Percentiles rank a stretch among this genome's conserved stretches.
These are phyloP conservation scores for Drosophila subpulchrella DNA, from an alignment of 1,140 invertebrate species.

Conservation along the genomic window DNA sequence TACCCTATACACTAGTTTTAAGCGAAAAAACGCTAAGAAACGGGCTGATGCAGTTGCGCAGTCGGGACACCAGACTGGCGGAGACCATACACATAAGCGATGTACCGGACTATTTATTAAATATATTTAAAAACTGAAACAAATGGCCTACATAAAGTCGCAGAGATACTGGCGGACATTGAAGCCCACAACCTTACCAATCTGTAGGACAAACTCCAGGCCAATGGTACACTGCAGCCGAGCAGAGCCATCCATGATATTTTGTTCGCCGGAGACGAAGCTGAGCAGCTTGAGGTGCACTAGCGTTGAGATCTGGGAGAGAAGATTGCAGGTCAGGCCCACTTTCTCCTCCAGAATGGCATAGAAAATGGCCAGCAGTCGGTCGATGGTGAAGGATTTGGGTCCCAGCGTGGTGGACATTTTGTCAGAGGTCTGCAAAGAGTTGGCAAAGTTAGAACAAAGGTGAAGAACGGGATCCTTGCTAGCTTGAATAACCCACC, in stretches of 20 bases:
- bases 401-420: slow-evolving; percentile 87
- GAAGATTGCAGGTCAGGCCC: slow-evolving; percentile 92
- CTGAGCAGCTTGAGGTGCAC: slow-evolving; percentile 89
- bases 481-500: slow-evolving; percentile 20
- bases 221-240: slow-evolving; percentile 91
- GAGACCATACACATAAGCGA: slow-evolving; percentile 83
- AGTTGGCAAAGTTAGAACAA: neutral
- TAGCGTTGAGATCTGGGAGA: slow-evolving; percentile 91
- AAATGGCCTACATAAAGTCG: slow-evolving; percentile 86
- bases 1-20: slow-evolving; percentile 85
- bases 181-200: slow-evolving; percentile 90
- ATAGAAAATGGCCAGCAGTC: slow-evolving; percentile 96
- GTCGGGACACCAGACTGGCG: slow-evolving; percentile 89
- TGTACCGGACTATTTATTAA: slow-evolving; percentile 76
- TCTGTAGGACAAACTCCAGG: slow-evolving; percentile 88
- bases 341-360: slow-evolving; percentile 94
- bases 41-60: slow-evolving; percentile 90
- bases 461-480: neutral
- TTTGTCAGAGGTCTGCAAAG: slow-evolving; percentile 85
- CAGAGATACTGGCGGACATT: slow-evolving; percentile 91
- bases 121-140: slow-evolving; percentile 71
- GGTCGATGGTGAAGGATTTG: slow-evolving; percentile 92
- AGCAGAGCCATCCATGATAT: slow-evolving; percentile 87
- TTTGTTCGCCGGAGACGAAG: slow-evolving; percentile 87
- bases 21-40: slow-evolving; percentile 88